Evolutionary conservation across 1,140 invertebrate genomes (phyloP).

Genomic region (Orchestia grillus): DNA sequence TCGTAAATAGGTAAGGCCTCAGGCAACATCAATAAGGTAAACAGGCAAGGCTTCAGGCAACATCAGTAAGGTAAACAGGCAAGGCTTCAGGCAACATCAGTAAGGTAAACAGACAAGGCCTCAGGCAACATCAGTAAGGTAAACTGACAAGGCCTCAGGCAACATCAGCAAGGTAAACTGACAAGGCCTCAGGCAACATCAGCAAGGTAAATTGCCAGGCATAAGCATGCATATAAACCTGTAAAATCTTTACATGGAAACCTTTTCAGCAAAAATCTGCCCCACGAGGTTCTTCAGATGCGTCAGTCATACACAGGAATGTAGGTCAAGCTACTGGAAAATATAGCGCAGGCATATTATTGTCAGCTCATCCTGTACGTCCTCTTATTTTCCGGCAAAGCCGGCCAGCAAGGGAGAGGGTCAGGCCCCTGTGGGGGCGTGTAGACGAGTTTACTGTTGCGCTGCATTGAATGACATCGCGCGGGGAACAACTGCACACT

Average conservation of each 20-base stretch:
- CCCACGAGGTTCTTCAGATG: background rate
- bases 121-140: no score
- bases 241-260: background rate
- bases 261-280: no score
- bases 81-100: no score
- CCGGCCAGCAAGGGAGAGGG: background rate
- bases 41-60: no score
- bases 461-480: background rate
- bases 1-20: no score
- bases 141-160: no score
- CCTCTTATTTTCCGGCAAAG: background rate
- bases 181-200: no score
- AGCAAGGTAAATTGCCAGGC: background rate
- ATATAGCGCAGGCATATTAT: background rate
- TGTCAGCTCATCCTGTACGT: background rate
- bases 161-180: no score
- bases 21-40: no score
- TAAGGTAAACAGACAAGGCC: no score
- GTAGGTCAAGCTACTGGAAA: background rate
- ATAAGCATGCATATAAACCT: background rate
- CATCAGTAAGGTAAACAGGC: no score
- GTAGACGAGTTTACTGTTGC: background rate
- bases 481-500: background rate
- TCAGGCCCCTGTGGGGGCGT: background rate
- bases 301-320: background rate